Evolutionary conservation across 2,888 invertebrate species (phyloP).

Genomic region (Eubasilissa splendida): DNA sequence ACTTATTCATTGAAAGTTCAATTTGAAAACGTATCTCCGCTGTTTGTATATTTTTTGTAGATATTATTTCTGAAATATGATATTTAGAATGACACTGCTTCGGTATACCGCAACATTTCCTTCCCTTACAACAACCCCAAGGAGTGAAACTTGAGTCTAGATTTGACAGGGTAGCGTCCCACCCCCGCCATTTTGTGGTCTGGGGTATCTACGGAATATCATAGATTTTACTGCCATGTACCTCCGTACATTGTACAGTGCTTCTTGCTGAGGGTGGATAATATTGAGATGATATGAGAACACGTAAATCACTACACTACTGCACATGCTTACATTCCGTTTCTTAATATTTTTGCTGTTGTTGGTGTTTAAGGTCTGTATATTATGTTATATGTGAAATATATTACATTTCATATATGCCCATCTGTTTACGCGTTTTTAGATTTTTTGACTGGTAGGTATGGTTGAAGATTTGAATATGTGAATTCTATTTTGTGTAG

Average conservation of each 20-base stretch:
- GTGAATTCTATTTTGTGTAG: too few species aligned
- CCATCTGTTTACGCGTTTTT: too few species aligned
- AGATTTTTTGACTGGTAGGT: too few species aligned
- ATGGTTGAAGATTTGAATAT: too few species aligned
- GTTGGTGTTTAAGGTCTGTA: too few species aligned
- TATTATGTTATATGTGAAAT: too few species aligned
- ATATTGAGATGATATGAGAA: background rate
- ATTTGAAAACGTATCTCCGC: too few species aligned
- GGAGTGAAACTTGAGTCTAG: conserved; percentile 12
- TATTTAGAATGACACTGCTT: conserved; percentile 16
- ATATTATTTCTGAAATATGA: conserved; percentile 14
- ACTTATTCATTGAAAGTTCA: too few species aligned
- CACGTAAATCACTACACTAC: background rate
- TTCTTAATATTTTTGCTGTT: too few species aligned
- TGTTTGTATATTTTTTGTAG: background rate
- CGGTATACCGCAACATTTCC: conserved; percentile 14
- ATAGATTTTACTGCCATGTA: background rate
- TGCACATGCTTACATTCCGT: too few species aligned
- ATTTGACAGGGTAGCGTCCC: background rate
- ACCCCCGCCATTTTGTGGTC: conserved; percentile 24
- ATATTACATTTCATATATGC: too few species aligned
- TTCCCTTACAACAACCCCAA: conserved; percentile 6
- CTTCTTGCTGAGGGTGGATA: background rate
- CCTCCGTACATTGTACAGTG: background rate
- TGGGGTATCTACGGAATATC: conserved; percentile 2